Conservation (phyloP, 1,140 invertebrate genomes). For the Saccostrea glomerata region DNA sequence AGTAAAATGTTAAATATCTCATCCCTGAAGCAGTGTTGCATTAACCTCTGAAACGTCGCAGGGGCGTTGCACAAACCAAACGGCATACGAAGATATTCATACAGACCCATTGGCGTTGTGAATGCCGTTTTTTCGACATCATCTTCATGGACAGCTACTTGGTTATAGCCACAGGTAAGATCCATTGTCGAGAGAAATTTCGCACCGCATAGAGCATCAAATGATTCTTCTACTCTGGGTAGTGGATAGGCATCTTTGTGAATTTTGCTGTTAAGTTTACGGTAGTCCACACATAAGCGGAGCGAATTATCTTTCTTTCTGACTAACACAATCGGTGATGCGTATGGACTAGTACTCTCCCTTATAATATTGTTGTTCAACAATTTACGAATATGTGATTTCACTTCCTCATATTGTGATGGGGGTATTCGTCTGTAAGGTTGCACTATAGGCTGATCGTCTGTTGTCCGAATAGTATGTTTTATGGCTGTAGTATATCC, state of each 20-base stretch:
- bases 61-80: too few species aligned
- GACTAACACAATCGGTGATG: neutral
- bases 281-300: conserved; percentile 47
- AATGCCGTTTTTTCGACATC: conserved; percentile 74
- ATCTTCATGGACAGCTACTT: conserved; percentile 71
- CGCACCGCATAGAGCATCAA: conserved; percentile 75
- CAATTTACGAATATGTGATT: neutral
- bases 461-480: too few species aligned
- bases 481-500: too few species aligned
- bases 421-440: too few species aligned
- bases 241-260: conserved; percentile 74
- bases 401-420: neutral
- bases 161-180: conserved; percentile 70
- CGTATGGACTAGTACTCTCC: neutral
- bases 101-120: conserved; percentile 40
- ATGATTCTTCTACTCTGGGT: conserved; percentile 79
- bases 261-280: conserved; percentile 22
- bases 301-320: conserved; percentile 45
- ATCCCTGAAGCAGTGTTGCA: neutral
- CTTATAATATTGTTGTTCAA: neutral
- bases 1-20: neutral
- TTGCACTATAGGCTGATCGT: too few species aligned
- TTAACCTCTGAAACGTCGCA: too few species aligned
- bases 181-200: conserved; percentile 79
- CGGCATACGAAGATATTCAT: too few species aligned